Evolutionary conservation across 2,113 vertebrate species (phyloP).

Genomic region (Colius striatus): DNA sequence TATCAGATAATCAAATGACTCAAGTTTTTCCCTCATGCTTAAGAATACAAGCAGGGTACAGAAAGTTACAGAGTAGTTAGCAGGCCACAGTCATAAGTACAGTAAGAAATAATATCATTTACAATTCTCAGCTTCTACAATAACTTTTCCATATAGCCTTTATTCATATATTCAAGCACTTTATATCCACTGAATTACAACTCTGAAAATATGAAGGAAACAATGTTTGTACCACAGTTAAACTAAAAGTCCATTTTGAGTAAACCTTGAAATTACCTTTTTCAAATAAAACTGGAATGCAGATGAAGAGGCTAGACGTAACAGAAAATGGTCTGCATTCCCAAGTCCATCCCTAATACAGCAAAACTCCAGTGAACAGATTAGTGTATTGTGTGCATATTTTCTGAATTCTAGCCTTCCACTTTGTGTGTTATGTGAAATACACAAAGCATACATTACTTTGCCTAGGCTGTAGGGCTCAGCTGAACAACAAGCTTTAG

Average conservation of each 20-base stretch:
- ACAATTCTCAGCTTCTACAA: neutral
- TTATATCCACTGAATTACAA: neutral
- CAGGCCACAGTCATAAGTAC: neutral
- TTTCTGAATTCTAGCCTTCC: neutral
- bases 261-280: neutral
- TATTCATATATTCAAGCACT: neutral
- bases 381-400: rapidly evolving
- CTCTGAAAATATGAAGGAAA: neutral
- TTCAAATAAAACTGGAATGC: neutral
- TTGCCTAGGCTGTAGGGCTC: neutral
- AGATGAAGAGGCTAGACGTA: neutral
- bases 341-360: neutral
- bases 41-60: neutral
- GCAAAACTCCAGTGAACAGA: neutral
- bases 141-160: neutral
- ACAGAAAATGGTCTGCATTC: neutral
- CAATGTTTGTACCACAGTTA: neutral
- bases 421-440: rapidly evolving
- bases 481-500: neutral
- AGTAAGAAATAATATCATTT: neutral
- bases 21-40: neutral
- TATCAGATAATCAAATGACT: neutral
- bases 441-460: neutral
- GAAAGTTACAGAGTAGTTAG: neutral
- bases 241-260: neutral